Evolutionary conservation across 2,113 vertebrate species (phyloP).

Genomic region (Cryptomyrus ogoouensis): DNA sequence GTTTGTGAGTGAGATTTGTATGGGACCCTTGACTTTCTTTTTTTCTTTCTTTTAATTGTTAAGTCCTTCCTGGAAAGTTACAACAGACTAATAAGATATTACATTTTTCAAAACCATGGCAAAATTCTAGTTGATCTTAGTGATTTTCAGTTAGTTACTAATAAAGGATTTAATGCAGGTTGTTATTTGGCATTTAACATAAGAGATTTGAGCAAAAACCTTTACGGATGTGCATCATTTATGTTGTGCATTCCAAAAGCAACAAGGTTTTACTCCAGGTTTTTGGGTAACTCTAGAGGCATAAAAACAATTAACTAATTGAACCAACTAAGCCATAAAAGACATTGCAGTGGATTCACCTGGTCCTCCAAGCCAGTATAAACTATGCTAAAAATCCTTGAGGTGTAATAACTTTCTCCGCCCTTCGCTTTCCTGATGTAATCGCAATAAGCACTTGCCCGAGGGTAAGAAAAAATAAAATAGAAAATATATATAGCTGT

Average conservation of each 20-base stretch:
- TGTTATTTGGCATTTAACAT: background rate
- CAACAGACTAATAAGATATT: background rate
- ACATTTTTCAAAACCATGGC: background rate
- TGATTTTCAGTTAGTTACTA: background rate
- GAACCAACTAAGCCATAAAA: background rate
- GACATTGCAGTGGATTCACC: background rate
- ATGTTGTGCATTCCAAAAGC: background rate
- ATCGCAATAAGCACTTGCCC: background rate
- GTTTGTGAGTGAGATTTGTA: background rate
- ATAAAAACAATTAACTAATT: background rate
- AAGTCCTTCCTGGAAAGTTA: background rate
- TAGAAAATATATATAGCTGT: background rate
- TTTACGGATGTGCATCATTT: background rate
- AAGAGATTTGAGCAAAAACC: background rate
- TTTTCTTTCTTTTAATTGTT: background rate
- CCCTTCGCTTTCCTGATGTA: background rate
- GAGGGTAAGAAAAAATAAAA: background rate
- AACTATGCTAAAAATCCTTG: background rate
- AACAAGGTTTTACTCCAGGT: background rate
- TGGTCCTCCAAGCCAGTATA: background rate
- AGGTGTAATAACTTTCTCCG: background rate
- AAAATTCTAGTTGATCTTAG: background rate
- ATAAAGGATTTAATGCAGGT: background rate
- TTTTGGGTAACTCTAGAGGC: background rate
- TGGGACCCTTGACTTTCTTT: background rate